Base-by-base conservation (phyloP, 2,888 invertebrate species). In the Latheticus oryzae region DNA sequence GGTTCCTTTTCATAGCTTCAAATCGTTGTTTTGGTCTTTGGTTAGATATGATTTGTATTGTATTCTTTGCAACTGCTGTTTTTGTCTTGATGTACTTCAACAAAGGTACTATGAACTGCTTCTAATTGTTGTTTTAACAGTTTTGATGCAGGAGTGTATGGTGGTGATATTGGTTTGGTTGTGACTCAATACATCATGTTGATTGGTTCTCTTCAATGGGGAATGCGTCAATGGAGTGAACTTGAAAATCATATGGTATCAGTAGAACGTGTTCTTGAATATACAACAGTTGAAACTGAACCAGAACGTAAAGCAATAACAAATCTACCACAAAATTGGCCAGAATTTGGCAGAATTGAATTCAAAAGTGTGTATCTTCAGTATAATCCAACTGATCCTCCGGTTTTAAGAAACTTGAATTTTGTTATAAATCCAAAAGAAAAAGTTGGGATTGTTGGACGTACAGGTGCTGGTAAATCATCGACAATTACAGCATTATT, bases 391-490 rank as follows among this genome's bases (percentile, higher is more conserved):
- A 80, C 83, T 0, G 88, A 89, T 40, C 85, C 90, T 0, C 82
- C 86, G 1, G 92, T 95, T 9, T 81, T 97, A 15, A 90, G 86
- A 63, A 84, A 87, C 60, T 78, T 93, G 3, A 85, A 83, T 58
- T 84, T 93, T 52, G 74, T 79, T 0, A 85, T 93, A 42, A 81
- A 87, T 68, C 82, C 87, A n/a, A 85, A 85, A 54, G 85, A 86
- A 80, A 89, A 89, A 81, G 82, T 91, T 13, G 92, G 92, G 2
- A 87, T 93, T 4, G 89, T 91, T 1, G 93, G 93, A 0, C 79
- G 93, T 66, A 93, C 93, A 0, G 93, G 93, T 0, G 93, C 93
- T 1, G 93, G 93, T n/a, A 91, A 91, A 74, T 88, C 89, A 0
- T 90, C 90, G 0, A 77, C 90, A 35, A 88, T 91, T 66, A 83